These are phyloP conservation scores for Chymomyza procnemis DNA, from an alignment of 2,888 invertebrate genomes.

Conservation along the genomic window DNA sequence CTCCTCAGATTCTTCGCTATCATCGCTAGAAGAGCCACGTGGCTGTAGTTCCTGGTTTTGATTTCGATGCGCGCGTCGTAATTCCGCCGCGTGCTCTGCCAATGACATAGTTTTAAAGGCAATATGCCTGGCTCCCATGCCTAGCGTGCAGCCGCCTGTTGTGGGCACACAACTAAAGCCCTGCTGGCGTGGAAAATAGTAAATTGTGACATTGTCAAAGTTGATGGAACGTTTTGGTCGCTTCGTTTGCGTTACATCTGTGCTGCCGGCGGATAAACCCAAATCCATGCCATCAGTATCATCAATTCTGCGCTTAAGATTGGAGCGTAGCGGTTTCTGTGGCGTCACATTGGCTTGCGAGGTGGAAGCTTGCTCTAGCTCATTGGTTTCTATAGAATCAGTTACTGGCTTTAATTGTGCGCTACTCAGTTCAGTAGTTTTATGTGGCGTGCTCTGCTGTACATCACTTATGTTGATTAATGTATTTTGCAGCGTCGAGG, in stretches of 20 bases:
- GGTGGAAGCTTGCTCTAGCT: neutral
- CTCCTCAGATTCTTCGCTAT: slow-evolving; percentile 91
- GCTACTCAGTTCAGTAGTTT: slow-evolving; percentile 5
- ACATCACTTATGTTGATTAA: slow-evolving; percentile 37
- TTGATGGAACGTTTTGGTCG: slow-evolving; percentile 89
- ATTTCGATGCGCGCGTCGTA: slow-evolving; percentile 90
- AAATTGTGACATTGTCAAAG: slow-evolving; percentile 95
- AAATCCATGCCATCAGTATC: slow-evolving; percentile 79
- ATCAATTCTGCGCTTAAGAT: slow-evolving; percentile 82
- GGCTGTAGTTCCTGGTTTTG: slow-evolving; percentile 81
- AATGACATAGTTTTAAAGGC: slow-evolving; percentile 89
- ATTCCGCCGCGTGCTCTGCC: slow-evolving; percentile 92
- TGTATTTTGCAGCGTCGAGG: slow-evolving; percentile 73
- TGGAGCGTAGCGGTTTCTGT: slow-evolving; percentile 80
- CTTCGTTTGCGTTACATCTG: slow-evolving; percentile 66
- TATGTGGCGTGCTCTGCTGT: slow-evolving; percentile 20
- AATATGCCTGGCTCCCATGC: slow-evolving; percentile 89
- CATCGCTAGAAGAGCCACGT: slow-evolving; percentile 84
- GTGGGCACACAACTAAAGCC: slow-evolving; percentile 95
- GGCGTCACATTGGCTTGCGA: slow-evolving; percentile 2
- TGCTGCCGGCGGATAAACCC: slow-evolving; percentile 23
- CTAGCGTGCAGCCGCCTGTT: slow-evolving; percentile 93
- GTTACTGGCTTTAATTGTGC: neutral
- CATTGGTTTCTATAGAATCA: neutral
- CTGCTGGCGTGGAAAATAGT: slow-evolving; percentile 95